Conservation (phyloP, 2,797 vertebrate genomes). For the Phoxinus dragarum region DNA sequence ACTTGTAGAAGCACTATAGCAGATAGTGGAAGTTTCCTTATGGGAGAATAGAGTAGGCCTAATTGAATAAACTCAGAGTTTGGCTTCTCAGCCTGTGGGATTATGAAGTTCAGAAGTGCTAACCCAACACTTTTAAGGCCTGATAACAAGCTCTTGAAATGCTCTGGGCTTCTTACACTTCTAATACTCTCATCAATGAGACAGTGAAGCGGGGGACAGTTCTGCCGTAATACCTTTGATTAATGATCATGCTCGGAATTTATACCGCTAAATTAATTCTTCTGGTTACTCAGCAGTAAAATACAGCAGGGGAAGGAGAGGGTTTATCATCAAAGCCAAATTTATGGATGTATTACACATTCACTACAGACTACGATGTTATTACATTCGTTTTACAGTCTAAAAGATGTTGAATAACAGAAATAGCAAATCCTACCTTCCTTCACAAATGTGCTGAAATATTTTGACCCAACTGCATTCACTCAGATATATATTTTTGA, state of each 20-base stretch:
- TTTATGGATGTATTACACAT: neutral
- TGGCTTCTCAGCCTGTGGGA: constrained; percentile 57
- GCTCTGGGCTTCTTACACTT: constrained; percentile 33
- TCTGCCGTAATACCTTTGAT: constrained; percentile 56
- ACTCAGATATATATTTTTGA: neutral
- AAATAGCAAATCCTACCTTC: neutral
- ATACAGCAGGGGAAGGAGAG: constrained; percentile 61
- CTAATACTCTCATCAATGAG: constrained; percentile 30
- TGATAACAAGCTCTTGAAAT: constrained; percentile 68
- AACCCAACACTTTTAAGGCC: constrained; percentile 65
- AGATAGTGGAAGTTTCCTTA: constrained; percentile 23
- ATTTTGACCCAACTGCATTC: neutral
- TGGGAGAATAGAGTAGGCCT: constrained; percentile 9
- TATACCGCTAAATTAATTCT: constrained; percentile 60
- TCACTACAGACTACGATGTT: neutral
- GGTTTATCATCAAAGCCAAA: constrained; percentile 54
- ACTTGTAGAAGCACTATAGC: neutral
- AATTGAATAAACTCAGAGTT: constrained; percentile 66
- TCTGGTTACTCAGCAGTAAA: constrained; percentile 61
- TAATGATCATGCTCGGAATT: constrained; percentile 63
- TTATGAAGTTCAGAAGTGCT: constrained; percentile 67
- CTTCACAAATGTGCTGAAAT: neutral
- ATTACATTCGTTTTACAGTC: neutral
- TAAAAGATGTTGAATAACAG: neutral
- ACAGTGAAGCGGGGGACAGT: constrained; percentile 2